Conservation (phyloP, 2,113 vertebrate species). For the Tragelaphus strepsiceros region DNA sequence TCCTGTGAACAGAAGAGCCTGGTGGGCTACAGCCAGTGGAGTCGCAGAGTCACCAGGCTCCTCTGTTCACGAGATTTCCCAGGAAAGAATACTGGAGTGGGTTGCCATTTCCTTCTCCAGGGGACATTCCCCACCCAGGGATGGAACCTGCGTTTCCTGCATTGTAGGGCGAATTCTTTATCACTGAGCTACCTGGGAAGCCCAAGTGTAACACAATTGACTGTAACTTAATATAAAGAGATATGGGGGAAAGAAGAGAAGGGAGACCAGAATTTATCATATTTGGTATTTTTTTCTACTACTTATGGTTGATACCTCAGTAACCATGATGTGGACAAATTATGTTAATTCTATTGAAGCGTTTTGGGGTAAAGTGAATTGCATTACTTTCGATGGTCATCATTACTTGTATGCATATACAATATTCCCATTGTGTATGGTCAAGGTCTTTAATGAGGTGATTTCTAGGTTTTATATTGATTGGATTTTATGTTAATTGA, state of each 20-base stretch:
- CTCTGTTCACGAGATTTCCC: not conserved
- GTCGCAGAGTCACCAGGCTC: not conserved
- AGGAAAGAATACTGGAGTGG: no score
- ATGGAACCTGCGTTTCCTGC: not conserved
- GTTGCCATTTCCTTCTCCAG: no score
- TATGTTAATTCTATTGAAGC: not conserved
- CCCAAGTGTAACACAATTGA: not conserved
- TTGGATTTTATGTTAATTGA: not conserved
- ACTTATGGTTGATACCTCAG: not conserved
- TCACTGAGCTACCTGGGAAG: not conserved
- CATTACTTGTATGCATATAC: not conserved
- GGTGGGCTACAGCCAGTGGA: not conserved
- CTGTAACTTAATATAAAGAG: not conserved
- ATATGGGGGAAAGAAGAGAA: not conserved
- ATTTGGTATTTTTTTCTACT: not conserved
- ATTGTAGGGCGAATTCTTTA: not conserved
- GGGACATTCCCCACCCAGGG: not conserved
- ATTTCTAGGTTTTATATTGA: not conserved
- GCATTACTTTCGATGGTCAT: not conserved
- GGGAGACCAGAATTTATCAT: not conserved
- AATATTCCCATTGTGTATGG: not conserved
- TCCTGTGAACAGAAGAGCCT: not conserved
- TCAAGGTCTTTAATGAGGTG: not conserved
- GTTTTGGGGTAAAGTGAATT: not conserved
- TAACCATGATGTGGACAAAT: not conserved